Evolutionary conservation across 2,797 vertebrate genomes (phyloP).

Genomic region (Trematomus bernacchii): DNA sequence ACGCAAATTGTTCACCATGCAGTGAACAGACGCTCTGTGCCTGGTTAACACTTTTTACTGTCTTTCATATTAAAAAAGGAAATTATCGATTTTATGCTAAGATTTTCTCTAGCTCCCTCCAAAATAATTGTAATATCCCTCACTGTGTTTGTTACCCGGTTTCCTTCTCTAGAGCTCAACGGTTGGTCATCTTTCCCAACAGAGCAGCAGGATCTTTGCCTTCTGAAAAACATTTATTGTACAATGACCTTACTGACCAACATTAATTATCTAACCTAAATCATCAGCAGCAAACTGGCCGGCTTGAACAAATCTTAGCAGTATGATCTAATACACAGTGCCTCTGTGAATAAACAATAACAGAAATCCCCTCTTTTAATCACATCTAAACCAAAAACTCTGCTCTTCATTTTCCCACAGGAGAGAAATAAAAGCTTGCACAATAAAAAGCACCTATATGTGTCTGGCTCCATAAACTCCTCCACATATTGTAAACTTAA

Average conservation of each 20-base stretch:
- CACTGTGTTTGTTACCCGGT: conserved; percentile 4
- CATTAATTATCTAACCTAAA: conserved; percentile 51
- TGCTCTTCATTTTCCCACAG: conserved; percentile 71
- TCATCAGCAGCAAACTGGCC: conserved; percentile 35
- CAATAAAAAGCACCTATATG: conserved; percentile 82
- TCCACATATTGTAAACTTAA: conserved; percentile 63
- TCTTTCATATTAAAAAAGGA: not conserved
- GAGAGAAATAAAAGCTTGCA: conserved; percentile 76
- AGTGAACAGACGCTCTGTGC: not conserved
- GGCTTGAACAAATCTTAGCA: conserved; percentile 38
- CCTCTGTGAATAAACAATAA: conserved; percentile 75
- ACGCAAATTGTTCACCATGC: not conserved
- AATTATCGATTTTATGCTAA: not conserved
- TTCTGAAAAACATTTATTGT: conserved; percentile 28
- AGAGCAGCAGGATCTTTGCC: not conserved
- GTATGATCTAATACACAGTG: conserved; percentile 73
- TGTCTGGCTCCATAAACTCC: conserved; percentile 79
- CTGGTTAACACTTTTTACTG: not conserved
- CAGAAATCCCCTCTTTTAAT: conserved; percentile 76
- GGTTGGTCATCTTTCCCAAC: not conserved
- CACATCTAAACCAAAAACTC: conserved; percentile 69
- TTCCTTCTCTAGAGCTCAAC: not conserved
- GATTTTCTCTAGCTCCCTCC: not conserved
- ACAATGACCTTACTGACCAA: conserved; percentile 40
- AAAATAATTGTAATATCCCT: not conserved